A percentile compares a stretch with the other conserved stretches of the same genome.
These are phyloP conservation scores for Orthosia gothica DNA, from an alignment of 2,888 invertebrate species.

Conservation along the genomic window DNA sequence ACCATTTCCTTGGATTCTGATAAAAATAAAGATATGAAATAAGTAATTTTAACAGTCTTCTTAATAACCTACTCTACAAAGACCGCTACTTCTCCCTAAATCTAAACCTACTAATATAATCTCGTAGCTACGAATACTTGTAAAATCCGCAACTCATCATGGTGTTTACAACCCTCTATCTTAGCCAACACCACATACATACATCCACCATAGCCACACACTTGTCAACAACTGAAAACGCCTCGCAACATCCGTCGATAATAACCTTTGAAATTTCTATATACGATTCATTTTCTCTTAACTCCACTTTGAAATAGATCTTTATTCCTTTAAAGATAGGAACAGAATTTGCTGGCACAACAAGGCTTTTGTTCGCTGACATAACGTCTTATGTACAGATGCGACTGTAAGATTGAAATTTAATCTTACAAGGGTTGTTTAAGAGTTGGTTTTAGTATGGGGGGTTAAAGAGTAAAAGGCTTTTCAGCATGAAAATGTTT, in stretches of 20 bases:
- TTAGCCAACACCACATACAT: constrained; percentile 64
- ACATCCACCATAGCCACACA: constrained; percentile 64
- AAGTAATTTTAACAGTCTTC: too few species aligned
- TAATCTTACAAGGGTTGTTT: background rate
- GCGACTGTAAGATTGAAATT: constrained; percentile 22
- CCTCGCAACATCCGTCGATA: constrained; percentile 72
- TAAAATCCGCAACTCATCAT: constrained; percentile 72
- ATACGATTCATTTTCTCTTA: constrained; percentile 88
- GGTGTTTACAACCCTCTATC: constrained; percentile 79
- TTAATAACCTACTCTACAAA: too few species aligned
- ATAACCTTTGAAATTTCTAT: constrained; percentile 80
- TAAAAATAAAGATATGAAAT: too few species aligned
- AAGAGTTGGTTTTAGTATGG: constrained; percentile 64
- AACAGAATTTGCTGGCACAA: constrained; percentile 90
- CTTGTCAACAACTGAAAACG: constrained; percentile 83
- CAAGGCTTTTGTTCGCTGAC: constrained; percentile 72
- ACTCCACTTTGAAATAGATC: constrained; percentile 88
- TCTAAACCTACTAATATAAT: constrained; percentile 18
- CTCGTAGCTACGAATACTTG: constrained; percentile 22
- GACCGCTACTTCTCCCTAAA: background rate
- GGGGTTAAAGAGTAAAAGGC: constrained; percentile 68
- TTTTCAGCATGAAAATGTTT: constrained; percentile 81
- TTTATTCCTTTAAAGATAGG: constrained; percentile 90
- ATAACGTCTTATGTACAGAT: constrained; percentile 63
- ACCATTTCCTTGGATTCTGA: too few species aligned